A percentile compares a stretch with the other conserved stretches of the same genome.
Evolutionary conservation across 30 jellyfish, hydroid and myxozoan species (phyloP).

Genomic region (Aurelia sp.): DNA sequence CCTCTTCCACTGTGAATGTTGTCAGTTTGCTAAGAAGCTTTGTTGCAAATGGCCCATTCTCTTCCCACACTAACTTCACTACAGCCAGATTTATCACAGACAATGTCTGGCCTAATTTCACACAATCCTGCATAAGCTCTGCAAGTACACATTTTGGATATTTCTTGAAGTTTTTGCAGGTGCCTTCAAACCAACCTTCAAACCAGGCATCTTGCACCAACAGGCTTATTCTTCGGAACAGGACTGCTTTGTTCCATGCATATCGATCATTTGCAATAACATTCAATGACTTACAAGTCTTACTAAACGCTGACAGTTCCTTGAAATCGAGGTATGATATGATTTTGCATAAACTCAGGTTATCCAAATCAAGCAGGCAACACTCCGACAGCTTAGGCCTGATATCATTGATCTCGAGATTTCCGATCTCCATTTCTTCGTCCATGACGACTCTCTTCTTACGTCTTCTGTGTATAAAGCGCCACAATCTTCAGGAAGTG

Average conservation of each 20-base stretch:
- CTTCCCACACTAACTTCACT: conserved; percentile 26
- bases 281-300: conserved; percentile 50
- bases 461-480: no score
- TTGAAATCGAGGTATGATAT: conserved; percentile 27
- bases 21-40: conserved; percentile 10
- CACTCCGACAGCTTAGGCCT: no score
- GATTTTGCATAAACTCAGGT: conserved; percentile 23
- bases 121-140: conserved; percentile 39
- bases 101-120: conserved; percentile 51
- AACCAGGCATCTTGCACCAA: conserved; percentile 63
- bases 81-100: conserved; percentile 16
- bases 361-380: conserved; percentile 55
- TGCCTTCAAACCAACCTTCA: conserved; percentile 55
- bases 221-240: conserved; percentile 39
- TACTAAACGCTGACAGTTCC: conserved; percentile 25
- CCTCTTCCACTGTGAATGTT: conserved; percentile 28
- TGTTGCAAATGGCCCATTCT: conserved; percentile 47
- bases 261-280: conserved; percentile 40
- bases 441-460: no score
- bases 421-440: no score
- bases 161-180: conserved; percentile 16
- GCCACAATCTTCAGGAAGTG: no score
- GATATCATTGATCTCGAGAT: no score
- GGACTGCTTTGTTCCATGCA: conserved; percentile 49
- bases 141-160: conserved; percentile 51